These are phyloP conservation scores for Drosophila bifasciata DNA, from an alignment of 1,140 invertebrate species.

Conservation along the genomic window DNA sequence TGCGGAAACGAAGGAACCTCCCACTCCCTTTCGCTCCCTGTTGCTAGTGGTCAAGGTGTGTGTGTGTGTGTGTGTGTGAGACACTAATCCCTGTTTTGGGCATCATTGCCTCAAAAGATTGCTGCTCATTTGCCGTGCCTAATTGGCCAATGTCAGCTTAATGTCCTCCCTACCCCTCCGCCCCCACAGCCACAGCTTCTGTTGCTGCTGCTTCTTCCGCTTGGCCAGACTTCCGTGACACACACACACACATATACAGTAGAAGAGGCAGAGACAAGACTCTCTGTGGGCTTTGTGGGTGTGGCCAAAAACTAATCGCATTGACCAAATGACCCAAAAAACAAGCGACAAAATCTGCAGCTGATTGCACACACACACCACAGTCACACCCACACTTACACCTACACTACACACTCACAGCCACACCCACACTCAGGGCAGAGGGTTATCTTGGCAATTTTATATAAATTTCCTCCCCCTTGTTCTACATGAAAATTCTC, in stretches of 20 bases:
- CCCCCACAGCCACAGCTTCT: slow-evolving; percentile 9
- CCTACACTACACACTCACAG: not conserved
- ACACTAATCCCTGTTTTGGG: slow-evolving; percentile 59
- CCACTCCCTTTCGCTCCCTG: too few species aligned
- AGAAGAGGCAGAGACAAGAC: not conserved
- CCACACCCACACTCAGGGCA: not conserved
- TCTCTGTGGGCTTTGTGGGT: slow-evolving; percentile 42
- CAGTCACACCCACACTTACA: too few species aligned
- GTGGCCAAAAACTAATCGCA: slow-evolving; percentile 68
- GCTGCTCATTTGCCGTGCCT: slow-evolving; percentile 77
- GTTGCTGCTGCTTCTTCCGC: slow-evolving; percentile 2
- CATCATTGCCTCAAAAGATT: slow-evolving; percentile 80
- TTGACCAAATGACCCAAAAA: slow-evolving; percentile 76
- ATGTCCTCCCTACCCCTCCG: too few species aligned
- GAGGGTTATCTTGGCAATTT: slow-evolving; percentile 49
- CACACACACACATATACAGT: slow-evolving; percentile 1
- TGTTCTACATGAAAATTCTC: slow-evolving; percentile 63
- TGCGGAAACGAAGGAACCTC: not conserved
- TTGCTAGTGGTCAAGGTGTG: slow-evolving; percentile 43
- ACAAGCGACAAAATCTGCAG: slow-evolving; percentile 74
- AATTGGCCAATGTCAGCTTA: slow-evolving; percentile 81
- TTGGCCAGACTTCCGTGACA: slow-evolving; percentile 49
- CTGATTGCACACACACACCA: slow-evolving; percentile 69
- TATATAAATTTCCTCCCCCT: slow-evolving; percentile 63
- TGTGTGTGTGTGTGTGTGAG: slow-evolving; percentile 10